Conservation (phyloP, 1,140 invertebrate species). For the Musca domestica region DNA sequence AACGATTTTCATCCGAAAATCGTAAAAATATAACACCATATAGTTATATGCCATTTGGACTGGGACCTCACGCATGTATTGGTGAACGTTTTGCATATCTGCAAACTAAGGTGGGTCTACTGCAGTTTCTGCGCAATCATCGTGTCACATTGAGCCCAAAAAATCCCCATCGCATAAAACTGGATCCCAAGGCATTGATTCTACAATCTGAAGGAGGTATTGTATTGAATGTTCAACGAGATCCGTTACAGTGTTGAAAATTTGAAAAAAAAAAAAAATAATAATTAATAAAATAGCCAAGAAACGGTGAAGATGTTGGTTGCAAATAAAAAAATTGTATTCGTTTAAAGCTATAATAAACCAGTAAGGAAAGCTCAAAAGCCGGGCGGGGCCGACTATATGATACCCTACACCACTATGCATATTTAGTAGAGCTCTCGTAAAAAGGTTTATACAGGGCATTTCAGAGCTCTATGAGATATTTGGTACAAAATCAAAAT, state of each 20-base stretch:
- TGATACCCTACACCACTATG: too few species aligned
- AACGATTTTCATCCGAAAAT: slow-evolving; percentile 60
- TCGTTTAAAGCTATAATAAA: too few species aligned
- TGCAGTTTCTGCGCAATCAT: slow-evolving; percentile 45
- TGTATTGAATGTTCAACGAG: slow-evolving; percentile 39
- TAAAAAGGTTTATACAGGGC: too few species aligned
- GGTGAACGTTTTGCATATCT: slow-evolving; percentile 56
- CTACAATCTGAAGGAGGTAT: slow-evolving; percentile 44
- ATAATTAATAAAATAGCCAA: too few species aligned
- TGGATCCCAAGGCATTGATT: slow-evolving; percentile 44
- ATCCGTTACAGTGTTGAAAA: slow-evolving; percentile 38
- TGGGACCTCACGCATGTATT: slow-evolving; percentile 74
- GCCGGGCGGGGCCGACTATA: too few species aligned
- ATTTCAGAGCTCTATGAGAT: too few species aligned
- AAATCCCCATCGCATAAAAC: slow-evolving; percentile 37
- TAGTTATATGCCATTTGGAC: slow-evolving; percentile 75
- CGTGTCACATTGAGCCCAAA: slow-evolving; percentile 35
- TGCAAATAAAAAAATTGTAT: too few species aligned
- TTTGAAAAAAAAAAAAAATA: background rate
- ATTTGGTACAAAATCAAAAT: too few species aligned
- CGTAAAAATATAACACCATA: slow-evolving; percentile 55
- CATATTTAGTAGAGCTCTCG: too few species aligned
- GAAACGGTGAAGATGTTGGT: too few species aligned
- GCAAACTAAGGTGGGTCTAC: slow-evolving; percentile 45
- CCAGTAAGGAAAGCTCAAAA: too few species aligned